Conservation (phyloP, 2,888 invertebrate genomes). For the Acleris sparsana region DNA sequence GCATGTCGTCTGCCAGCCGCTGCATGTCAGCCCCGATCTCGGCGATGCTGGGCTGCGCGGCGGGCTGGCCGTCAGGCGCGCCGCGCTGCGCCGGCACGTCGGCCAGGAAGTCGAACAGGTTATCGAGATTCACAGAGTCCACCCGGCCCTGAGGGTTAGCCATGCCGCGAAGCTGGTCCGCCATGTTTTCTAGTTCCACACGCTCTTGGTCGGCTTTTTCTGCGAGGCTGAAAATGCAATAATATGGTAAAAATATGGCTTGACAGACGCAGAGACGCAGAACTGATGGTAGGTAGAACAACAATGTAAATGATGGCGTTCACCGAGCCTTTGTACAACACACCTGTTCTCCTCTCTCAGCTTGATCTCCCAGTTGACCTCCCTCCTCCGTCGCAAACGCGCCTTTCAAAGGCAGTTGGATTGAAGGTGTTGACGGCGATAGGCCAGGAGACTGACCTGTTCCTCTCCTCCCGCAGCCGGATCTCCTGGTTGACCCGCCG, state of each 20-base stretch:
- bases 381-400: no score
- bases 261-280: no score
- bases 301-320: no score
- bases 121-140: slow-evolving; percentile 93
- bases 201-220: slow-evolving; percentile 87
- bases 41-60: slow-evolving; percentile 87
- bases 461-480: slow-evolving; percentile 88
- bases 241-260: neutral
- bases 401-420: no score
- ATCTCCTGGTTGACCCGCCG: slow-evolving; percentile 93
- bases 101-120: slow-evolving; percentile 94
- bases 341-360: slow-evolving; percentile 86
- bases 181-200: slow-evolving; percentile 79
- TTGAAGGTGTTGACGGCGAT: no score
- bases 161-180: slow-evolving; percentile 71
- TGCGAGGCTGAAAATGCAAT: slow-evolving; percentile 74
- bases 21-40: slow-evolving; percentile 94
- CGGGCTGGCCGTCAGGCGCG: slow-evolving; percentile 79
- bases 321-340: neutral
- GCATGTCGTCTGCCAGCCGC: slow-evolving; percentile 90
- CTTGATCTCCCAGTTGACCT: slow-evolving; percentile 93
- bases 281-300: no score
- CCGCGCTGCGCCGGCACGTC: slow-evolving; percentile 85
- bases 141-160: slow-evolving; percentile 71
- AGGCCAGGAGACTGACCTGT: no score